Base-by-base conservation (phyloP, 2,113 vertebrate genomes). In the Saccopteryx leptura region DNA sequence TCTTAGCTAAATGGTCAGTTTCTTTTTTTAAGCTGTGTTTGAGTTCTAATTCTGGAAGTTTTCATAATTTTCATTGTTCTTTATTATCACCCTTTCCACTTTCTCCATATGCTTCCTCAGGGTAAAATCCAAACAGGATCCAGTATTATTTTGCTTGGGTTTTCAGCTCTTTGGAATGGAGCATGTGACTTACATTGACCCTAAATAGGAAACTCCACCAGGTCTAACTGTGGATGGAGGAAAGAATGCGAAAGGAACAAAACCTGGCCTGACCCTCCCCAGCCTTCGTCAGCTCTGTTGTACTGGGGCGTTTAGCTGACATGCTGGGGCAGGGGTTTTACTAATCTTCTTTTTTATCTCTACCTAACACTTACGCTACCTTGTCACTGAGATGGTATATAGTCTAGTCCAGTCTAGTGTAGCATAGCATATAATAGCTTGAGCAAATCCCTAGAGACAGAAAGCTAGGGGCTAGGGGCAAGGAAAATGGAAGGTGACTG, bases 31-130 rank as follows among this genome's bases (percentile, higher is more conserved):
- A 61, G 65, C 76, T 52, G 48, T 31, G 23, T 66, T 79, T 1
- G 11, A 46, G 48, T 88, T 95, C 88, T 94, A 54, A 93, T 78
- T 96, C 76, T 95, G 95, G 84, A 93, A 50, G 52, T 63, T 93
- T 93, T 79, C 74, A 28, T 54, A 83, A 71, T 95, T 81, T 86
- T 83, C 81, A 63, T 91, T 94, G 92, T 94, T 96, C 83, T 81
- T 68, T 39, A 54, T 84, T 89, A 60, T 66, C 46, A 39, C 56
- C 60, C 74, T 93, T 89, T 87, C 72, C 56, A 88, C 85, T 83
- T 94, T 93, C 85, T 88, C 72, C 74, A 23, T 83, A n/a, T 54
- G 28, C 60, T 89, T 96, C 92, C 79, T 96, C 69, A 46, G 61
- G 86, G 26, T 76, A 48, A 84, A 71, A 66, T 52, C 84, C 80